These are phyloP conservation scores for Yponomeuta malinellus DNA, from an alignment of 2,888 invertebrate species.

Conservation along the genomic window DNA sequence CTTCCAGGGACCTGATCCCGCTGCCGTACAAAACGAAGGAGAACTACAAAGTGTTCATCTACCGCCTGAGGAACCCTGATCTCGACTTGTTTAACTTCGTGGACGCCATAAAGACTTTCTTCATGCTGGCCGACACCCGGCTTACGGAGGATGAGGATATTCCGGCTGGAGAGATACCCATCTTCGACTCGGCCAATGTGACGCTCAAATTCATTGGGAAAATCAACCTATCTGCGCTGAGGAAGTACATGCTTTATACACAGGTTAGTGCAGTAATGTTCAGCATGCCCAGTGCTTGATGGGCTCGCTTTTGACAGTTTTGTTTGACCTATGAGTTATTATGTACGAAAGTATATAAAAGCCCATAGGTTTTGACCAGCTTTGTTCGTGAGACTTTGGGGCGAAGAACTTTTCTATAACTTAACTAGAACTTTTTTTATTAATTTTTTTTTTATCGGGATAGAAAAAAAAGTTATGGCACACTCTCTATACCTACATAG, in stretches of 20 bases:
- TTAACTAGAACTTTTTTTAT: too few species aligned
- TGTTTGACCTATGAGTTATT: too few species aligned
- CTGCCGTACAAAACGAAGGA: conserved; percentile 79
- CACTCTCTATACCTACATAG: too few species aligned
- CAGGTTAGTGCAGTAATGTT: conserved; percentile 58
- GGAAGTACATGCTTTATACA: conserved; percentile 83
- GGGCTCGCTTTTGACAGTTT: too few species aligned
- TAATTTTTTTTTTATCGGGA: too few species aligned
- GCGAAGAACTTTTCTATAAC: too few species aligned
- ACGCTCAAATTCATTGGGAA: conserved; percentile 79
- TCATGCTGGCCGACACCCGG: conserved; percentile 83
- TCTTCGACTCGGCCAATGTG: conserved; percentile 81
- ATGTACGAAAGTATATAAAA: too few species aligned
- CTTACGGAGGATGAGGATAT: conserved; percentile 77
- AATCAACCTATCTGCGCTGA: conserved; percentile 77
- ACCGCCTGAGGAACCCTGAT: conserved; percentile 78
- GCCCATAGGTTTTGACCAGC: too few species aligned
- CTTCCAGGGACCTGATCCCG: conserved; percentile 79
- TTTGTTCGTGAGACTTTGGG: too few species aligned
- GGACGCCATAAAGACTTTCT: conserved; percentile 81
- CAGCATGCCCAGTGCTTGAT: too few species aligned
- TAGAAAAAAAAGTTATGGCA: too few species aligned
- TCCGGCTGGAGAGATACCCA: conserved; percentile 81
- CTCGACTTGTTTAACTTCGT: conserved; percentile 80
- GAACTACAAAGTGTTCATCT: conserved; percentile 80